Conservation (phyloP, 2,797 vertebrate genomes). For the Tarsius wallacei region DNA sequence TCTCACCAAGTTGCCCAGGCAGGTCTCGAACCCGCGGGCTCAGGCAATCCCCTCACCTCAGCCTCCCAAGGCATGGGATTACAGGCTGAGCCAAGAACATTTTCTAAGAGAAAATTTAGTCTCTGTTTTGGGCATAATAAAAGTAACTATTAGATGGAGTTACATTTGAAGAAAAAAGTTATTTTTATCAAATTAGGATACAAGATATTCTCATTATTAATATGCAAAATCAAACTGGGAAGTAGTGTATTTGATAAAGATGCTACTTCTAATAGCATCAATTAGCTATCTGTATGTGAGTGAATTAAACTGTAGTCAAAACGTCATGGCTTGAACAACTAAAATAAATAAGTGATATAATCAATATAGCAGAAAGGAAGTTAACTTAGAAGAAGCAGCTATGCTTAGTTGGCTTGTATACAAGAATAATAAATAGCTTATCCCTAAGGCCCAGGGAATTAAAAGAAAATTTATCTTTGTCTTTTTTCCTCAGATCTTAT, state of each 20-base stretch:
- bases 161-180: background rate
- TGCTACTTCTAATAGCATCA: background rate
- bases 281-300: background rate
- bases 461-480: background rate
- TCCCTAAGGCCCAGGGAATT: background rate
- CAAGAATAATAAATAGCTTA: background rate
- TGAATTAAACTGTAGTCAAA: background rate
- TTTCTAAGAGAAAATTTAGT: background rate
- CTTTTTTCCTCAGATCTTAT: background rate
- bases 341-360: background rate
- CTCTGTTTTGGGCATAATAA: background rate
- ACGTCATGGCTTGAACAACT: background rate
- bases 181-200: background rate
- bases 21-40: too few species aligned
- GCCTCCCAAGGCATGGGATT: too few species aligned
- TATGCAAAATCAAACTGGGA: background rate
- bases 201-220: background rate
- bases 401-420: background rate
- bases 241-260: too few species aligned
- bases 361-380: background rate
- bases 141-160: background rate
- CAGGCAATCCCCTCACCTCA: too few species aligned
- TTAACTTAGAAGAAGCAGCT: background rate
- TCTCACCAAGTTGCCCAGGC: too few species aligned
- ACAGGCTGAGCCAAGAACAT: too few species aligned